Percentiles rank a stretch among this genome's conserved stretches.
phyloP scores from a whole-genome alignment of 2,888 invertebrate genomes.

The Dolomedes plantarius region DNA sequence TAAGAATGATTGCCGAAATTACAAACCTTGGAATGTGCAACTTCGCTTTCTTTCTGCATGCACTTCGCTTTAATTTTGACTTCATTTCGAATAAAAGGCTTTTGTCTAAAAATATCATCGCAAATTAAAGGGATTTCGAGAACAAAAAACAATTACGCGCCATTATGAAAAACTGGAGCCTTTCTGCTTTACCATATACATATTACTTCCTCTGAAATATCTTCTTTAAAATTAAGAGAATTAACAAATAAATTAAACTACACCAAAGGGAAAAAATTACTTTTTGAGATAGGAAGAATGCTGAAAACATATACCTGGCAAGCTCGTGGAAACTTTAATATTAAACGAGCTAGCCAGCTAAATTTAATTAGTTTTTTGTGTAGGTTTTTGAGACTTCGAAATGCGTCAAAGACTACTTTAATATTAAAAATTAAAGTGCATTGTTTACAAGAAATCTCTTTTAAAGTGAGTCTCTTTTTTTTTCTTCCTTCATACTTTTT shows the following conservation, averaged over 20 bases:
- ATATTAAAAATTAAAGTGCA: slow-evolving; percentile 60
- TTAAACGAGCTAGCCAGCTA: slow-evolving; percentile 36
- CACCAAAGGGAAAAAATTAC: neutral
- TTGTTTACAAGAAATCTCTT: slow-evolving; percentile 32
- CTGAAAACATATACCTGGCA: neutral
- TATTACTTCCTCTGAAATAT: slow-evolving; percentile 44
- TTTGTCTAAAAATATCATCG: neutral
- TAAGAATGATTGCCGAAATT: too few relatives aligned
- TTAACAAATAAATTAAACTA: slow-evolving; percentile 68
- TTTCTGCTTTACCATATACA: slow-evolving; percentile 20
- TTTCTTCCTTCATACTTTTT: neutral
- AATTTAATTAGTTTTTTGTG: slow-evolving; percentile 64
- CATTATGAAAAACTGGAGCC: neutral
- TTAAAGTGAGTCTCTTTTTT: neutral
- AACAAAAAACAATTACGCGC: slow-evolving; percentile 9
- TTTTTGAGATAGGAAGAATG: neutral
- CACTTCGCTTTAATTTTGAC: too few relatives aligned
- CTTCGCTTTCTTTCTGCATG: too few relatives aligned
- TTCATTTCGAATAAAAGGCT: neutral
- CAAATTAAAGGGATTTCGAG: neutral
- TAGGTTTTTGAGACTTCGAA: slow-evolving; percentile 4
- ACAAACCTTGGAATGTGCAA: too few relatives aligned
- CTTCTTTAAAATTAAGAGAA: slow-evolving; percentile 63
- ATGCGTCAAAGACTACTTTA: slow-evolving; percentile 34
- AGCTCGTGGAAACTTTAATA: slow-evolving; percentile 30